Percentiles rank a stretch among this genome's conserved stretches.
phyloP scores from a whole-genome alignment of 2,113 vertebrate genomes.

The Chiloscyllium plagiosum region DNA sequence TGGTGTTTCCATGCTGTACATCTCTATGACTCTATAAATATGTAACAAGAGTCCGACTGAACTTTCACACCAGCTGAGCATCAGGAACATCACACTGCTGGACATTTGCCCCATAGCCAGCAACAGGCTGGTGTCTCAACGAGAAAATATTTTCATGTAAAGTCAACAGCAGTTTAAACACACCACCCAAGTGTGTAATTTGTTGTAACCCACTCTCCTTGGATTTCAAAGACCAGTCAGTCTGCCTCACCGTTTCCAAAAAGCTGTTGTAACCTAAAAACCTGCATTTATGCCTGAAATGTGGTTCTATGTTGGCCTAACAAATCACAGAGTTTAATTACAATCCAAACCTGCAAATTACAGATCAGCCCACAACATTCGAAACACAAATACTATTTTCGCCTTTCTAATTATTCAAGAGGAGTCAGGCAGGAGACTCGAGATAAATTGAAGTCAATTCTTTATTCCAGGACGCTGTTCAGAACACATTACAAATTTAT shows the following conservation, averaged over 20 bases:
- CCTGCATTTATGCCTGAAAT: background rate
- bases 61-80: background rate
- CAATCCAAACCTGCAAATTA: conserved; percentile 15
- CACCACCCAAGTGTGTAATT: background rate
- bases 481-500: background rate
- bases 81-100: background rate
- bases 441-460: background rate
- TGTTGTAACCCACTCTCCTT: background rate
- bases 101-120: background rate
- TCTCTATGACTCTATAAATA: no score
- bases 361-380: background rate
- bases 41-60: background rate
- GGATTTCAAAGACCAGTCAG: background rate
- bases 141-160: background rate
- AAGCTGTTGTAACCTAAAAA: background rate
- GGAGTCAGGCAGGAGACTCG: background rate
- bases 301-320: background rate
- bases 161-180: background rate
- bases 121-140: background rate
- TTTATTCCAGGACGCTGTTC: background rate
- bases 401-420: background rate
- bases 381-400: conserved; percentile 16
- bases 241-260: background rate
- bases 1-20: no score
- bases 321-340: background rate